A percentile compares a stretch with the other conserved stretches of the same genome.
These are phyloP conservation scores for Drymonia ruficornis DNA, from an alignment of 2,888 invertebrate species.

Conservation along the genomic window DNA sequence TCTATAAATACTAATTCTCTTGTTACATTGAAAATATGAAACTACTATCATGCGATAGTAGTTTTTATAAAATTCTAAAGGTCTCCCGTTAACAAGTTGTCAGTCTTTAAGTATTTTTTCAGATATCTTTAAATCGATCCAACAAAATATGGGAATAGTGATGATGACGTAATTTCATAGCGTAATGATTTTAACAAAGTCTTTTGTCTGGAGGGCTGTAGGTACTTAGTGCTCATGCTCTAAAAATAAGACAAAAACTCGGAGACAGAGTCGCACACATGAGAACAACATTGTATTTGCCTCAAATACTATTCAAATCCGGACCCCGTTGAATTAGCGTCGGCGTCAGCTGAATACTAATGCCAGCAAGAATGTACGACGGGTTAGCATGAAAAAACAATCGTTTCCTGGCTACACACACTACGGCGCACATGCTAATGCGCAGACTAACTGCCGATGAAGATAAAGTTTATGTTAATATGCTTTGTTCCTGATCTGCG, in stretches of 20 bases:
- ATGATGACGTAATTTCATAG: too few relatives aligned
- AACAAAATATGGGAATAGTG: too few relatives aligned
- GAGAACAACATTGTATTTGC: not conserved
- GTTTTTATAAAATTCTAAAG: too few relatives aligned
- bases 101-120: too few relatives aligned
- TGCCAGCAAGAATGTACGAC: conserved; percentile 33
- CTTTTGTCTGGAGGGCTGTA: too few relatives aligned
- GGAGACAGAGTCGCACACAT: not conserved
- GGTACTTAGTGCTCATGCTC: too few relatives aligned
- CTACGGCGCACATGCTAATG: conserved; percentile 50
- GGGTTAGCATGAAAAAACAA: conserved; percentile 41
- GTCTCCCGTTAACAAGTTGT: too few relatives aligned
- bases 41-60: too few relatives aligned
- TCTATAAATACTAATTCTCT: too few relatives aligned
- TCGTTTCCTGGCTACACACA: conserved; percentile 46
- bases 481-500: conserved; percentile 22
- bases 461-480: conserved; percentile 29
- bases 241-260: not conserved
- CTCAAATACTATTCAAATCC: conserved; percentile 24
- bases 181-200: too few relatives aligned
- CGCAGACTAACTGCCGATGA: conserved; percentile 27
- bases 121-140: too few relatives aligned
- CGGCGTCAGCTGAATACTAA: conserved; percentile 51
- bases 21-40: too few relatives aligned
- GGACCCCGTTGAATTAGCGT: conserved; percentile 48